Evolutionary conservation across 2,113 vertebrate species (phyloP), one percentile per base, ranked within the genome.

Genomic region (Sebastes fasciatus): DNA sequence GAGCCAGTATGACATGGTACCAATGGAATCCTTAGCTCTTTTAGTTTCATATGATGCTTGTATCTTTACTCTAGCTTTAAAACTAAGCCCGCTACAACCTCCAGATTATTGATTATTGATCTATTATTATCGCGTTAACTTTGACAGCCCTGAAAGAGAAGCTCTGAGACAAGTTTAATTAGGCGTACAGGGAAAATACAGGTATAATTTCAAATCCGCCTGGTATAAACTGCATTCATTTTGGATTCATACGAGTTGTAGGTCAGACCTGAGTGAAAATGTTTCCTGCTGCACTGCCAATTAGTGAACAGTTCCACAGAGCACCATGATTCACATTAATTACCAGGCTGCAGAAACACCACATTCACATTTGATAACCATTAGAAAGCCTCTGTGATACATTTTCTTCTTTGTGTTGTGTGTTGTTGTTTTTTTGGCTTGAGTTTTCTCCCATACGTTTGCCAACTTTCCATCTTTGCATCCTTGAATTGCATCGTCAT

Each of bases 271-370:
- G 34, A 48, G 21, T 52, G 40, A 62, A 73, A 42, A 45, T 48
- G 54, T 76, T 78, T 80, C 75, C 49, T 48, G 48, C 72, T 64
- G 51, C 9, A 16, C n/a, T 68, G 67, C 63, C 68, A 82, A 88
- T 87, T 85, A 82, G 62, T 43, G 14, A 86, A 65, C 54, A 4
- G 4, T 77, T 84, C 61, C 69, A 80, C 62, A 19, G 43, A 67
- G 34, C 52, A 72, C 45, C 46, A 58, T 60, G 77, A 80, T 60
- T 75, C 62, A 67, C 49, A 34, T 76, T 69, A 55, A 87, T 80
- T 61, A 76, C 74, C 67, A 84, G n/a, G 57, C 55, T 80, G 55
- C 57, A 54, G 40, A 86, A 10, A 72, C 42, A 23, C 23, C 16
- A 23, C 49, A 62, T 7, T 70, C 19, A 4, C 2, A 9, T 66